Base-by-base conservation (phyloP, 2,113 vertebrate genomes). In the Apteryx mantelli region DNA sequence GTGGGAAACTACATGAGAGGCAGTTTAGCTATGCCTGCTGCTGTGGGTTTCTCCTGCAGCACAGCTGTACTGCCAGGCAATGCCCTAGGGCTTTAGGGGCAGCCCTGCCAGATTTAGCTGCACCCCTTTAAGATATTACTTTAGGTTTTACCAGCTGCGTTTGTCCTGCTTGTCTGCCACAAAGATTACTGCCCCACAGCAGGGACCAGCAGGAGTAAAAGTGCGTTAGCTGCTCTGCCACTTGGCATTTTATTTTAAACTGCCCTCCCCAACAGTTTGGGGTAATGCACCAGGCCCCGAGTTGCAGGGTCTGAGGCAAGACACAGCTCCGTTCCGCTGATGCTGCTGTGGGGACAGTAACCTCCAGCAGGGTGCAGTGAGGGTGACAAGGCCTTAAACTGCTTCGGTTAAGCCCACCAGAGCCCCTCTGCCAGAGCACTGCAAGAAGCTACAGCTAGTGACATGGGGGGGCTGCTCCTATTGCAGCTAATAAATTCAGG, bases 361-460 rank as follows among this genome's bases (percentile, higher is more conserved):
- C 50, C 50, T 52, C 53, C 6, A 14, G 2, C 2, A 44, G 40
- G 28, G 8, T 58, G 48, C 71, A 40, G 63, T 7, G 71, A 56
- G 58, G 19, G 4, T 11, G 42, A 3, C 25, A 12, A 16, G 53
- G n/a, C 58, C 60, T 38, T 46, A 22, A 14, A 2, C 28, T 26
- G 53, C 71, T 69, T 38, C 20, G 7, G 46, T 18, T 26, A 78
- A 82, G 75, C 5, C 24, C 73, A 38, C 38, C 77, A 64, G 30
- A 77, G n/a, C 19, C 77, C 13, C 69, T 74, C 55, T 26, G 56
- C 4, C n/a, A 3, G 0, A 69, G 56, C 42, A 70, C 70, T 65
- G 19, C 3, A 48, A 46, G 61, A 74, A 66, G 36, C 0, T 0
- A 25, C 30, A 64, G 34, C 46, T 3, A 0, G n/a, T 3, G 14